Conservation (phyloP, 2,888 invertebrate genomes). For the Epinotia demarniana region DNA sequence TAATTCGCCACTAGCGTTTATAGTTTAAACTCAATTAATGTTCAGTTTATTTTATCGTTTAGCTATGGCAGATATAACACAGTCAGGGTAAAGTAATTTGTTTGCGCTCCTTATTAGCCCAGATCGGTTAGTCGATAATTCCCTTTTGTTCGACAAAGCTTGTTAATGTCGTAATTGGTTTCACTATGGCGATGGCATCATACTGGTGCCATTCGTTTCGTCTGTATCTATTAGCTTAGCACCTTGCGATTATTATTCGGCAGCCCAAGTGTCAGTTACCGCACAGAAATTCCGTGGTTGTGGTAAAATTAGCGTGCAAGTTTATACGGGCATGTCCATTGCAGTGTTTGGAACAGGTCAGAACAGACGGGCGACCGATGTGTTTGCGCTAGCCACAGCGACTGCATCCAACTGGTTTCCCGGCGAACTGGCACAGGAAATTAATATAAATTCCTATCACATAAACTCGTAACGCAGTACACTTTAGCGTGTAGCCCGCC, state of each 20-base stretch:
- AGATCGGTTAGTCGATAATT: slow-evolving; percentile 40
- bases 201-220: neutral
- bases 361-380: slow-evolving; percentile 74
- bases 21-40: slow-evolving; percentile 41
- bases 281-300: slow-evolving; percentile 67
- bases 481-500: slow-evolving; percentile 64
- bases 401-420: slow-evolving; percentile 74
- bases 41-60: slow-evolving; percentile 29
- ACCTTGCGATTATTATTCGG: slow-evolving; percentile 34
- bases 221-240: neutral
- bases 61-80: slow-evolving; percentile 21
- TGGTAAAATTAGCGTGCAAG: slow-evolving; percentile 75
- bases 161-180: slow-evolving; percentile 18
- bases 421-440: slow-evolving; percentile 75
- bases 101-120: slow-evolving; percentile 39
- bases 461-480: slow-evolving; percentile 70
- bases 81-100: slow-evolving; percentile 38
- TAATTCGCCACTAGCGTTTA: slow-evolving; percentile 38
- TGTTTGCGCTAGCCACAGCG: slow-evolving; percentile 69
- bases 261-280: slow-evolving; percentile 54
- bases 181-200: neutral
- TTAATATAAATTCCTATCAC: slow-evolving; percentile 82
- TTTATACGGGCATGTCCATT: slow-evolving; percentile 75
- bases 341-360: slow-evolving; percentile 73
- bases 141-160: slow-evolving; percentile 32